Base-by-base conservation (phyloP, 2,113 vertebrate genomes). In the Machaerirhynchus nigripectus region DNA sequence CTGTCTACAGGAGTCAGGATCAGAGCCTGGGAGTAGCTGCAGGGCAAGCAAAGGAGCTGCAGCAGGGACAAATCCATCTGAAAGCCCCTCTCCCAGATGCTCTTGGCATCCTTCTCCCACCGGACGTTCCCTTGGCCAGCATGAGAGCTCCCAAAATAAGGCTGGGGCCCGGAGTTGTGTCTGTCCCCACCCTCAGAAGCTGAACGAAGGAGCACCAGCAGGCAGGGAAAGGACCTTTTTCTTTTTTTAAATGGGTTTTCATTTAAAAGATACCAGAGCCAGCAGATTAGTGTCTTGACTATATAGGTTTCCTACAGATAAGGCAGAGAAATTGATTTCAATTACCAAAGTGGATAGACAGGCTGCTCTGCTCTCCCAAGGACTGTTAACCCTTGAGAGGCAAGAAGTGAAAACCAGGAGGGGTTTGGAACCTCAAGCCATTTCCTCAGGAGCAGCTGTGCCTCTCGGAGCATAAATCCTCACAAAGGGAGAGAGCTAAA, bases 301-400 rank as follows among this genome's bases (percentile, higher is more conserved):
- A 96, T 98, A 98, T 98, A 97, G 97, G 98, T 98, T 98, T 98
- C 97, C 97, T 96, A 96, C 97, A 98, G 98, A 98, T 98, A 98
- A 98, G 98, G 96, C 96, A 97, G 96, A 97, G 98, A 98, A 98
- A 98, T 98, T 98, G 98, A 98, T 98, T 98, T 98, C 98, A 98
- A 97, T 98, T 98, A 98, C 98, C 95, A 49, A 97, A 97, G 96
- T 95, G 97, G 97, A 98, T 97, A 97, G 97, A 97, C 96, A 96
- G 97, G 74, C 97, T 96, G 93, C 96, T 95, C 68, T 81, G 82
- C 75, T 96, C 93, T 94, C 14, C 84, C 13, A 75, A 83, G 10
- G 63, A 96, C 6, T 79, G n/a, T 98, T 98, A 98, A 98, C 97
- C 97, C 97, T 97, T 8, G 0, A 87, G 87, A 85, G 84, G 67